phyloP scores from a whole-genome alignment of 2,113 vertebrate genomes.

The Atrichornis clamosus region DNA sequence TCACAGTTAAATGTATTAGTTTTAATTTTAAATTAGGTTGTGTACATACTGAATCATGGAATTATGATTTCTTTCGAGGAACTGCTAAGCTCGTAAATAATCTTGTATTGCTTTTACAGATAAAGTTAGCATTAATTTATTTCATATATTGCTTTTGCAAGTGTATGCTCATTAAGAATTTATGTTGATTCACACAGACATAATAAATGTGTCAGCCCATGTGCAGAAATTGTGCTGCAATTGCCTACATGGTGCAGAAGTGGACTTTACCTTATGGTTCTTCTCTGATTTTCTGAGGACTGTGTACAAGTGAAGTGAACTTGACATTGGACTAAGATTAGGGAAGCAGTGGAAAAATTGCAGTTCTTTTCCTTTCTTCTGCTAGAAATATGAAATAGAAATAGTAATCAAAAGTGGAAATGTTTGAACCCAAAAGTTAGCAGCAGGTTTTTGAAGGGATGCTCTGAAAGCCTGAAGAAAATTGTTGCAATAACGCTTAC shows the following conservation, averaged over 20 bases:
- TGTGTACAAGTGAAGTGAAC: neutral
- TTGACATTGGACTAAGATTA: neutral
- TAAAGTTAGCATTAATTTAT: neutral
- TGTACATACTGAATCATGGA: neutral
- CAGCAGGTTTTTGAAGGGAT: neutral
- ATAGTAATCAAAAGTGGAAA: neutral
- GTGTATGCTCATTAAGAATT: neutral
- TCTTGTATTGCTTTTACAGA: neutral
- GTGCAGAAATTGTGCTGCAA: neutral
- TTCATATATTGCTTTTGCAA: neutral
- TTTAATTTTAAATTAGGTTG: neutral
- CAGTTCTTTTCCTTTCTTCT: neutral
- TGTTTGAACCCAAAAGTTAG: neutral
- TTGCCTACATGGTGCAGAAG: neutral
- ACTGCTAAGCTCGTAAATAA: neutral
- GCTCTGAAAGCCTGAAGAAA: neutral
- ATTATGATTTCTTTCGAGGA: neutral
- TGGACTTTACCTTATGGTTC: neutral
- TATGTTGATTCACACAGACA: neutral
- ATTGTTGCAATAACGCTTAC: neutral
- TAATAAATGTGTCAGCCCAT: neutral
- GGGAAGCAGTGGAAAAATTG: neutral
- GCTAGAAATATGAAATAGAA: neutral
- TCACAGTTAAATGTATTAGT: neutral
- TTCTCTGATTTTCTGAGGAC: neutral